Evolutionary conservation across 2,888 invertebrate genomes (phyloP), one percentile per base, ranked within the genome.

Genomic region (Synanthedon tipuliformis): DNA sequence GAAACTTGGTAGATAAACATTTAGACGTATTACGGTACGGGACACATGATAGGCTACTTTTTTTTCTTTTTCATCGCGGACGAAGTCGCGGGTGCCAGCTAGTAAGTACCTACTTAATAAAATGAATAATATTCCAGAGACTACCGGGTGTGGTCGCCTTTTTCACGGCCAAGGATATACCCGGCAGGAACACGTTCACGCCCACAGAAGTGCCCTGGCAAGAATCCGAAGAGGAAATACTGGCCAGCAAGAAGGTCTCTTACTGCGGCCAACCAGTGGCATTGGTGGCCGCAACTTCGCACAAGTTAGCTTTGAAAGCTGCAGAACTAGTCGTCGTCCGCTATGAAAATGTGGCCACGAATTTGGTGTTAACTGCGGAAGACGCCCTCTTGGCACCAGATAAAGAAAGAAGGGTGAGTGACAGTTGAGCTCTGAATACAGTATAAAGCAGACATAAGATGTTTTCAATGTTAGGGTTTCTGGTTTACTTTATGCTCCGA

Each of bases 181-280:
- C 93, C 0, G 94, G 94, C 0, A 80, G 75, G 54, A 94, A 95
- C 71, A 73, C 76, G 16, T 92, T 90, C 62, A 86, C 88, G 3
- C 75, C 88, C 0, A 57, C 59, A 1, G 68, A 71, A 1, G 68
- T 80, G 0, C 87, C 73, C 3, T 87, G 68, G 72, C 79, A 61
- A 63, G 71, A 54, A 40, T 64, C 51, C 15, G 75, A 61, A 0
- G 90, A 90, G 63, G 89, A 90, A 61, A 73, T 90, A 15, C 76
- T 90, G 48, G 89, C 89, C 50, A 84, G 84, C 53, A 89, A 86
- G 10, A 75, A 78, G 1, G 63, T 94, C 0, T 69, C 78, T 12
- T 94, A 89, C 69, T 90, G 92, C 57, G 92, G 93, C 0, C 95
- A 96, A 65, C 91, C 95, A 0, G 66, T 95, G 4, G 96, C 93